Base-by-base conservation (phyloP, 1,140 invertebrate genomes). In the Cherax quadricarinatus region DNA sequence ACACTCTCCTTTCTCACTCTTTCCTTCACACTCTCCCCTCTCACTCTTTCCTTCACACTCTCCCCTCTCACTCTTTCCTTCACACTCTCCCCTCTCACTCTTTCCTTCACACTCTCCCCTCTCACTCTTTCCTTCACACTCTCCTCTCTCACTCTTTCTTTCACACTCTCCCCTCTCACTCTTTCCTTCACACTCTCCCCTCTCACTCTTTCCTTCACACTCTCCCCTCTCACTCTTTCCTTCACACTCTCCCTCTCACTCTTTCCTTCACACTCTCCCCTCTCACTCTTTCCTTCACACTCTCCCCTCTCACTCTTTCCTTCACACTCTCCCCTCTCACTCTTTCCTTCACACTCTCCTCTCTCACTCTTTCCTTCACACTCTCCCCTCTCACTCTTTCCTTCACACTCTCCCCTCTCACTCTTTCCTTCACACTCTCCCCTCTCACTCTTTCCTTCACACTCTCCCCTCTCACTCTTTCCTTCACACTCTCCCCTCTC, bases 31-130 rank as follows among this genome's bases (percentile, higher is more conserved):
- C 81, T 57, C 18, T 18, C 3, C 51, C 21, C n/a, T 78, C 73
- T 66, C 62, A 6, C 62, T 66, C 82, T 30, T 53, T 62, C 57
- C 30, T 21, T 62, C 82, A 66, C 82, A 41, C 82, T 83, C 62
- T 60, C n/a, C 80, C 7, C 80, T 48, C 81, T n/a, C 51, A 24
- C 81, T 41, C 81, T 41, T 49, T 18, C 10, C 57, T 49, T 53
- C 49, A 57, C 80, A 10, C 80, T 82, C 80, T 82, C 49, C 80
- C 57, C 80, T 82, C 80, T 82, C 80, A 53, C 80, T 82, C 80
- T 51, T 12, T 82, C 80, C 53, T 48, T n/a, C n/a, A n/a, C n/a
- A n/a, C 51, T 48, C 51, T 48, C 51, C 80, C 53, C 80, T 82
- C 30, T 51, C 48, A 51, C 78, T 79, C 78, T 79, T 24, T 79